A percentile compares a stretch with the other conserved stretches of the same genome.
These are phyloP conservation scores for Tyrannus savana DNA, from an alignment of 2,113 vertebrate species.

Conservation along the genomic window DNA sequence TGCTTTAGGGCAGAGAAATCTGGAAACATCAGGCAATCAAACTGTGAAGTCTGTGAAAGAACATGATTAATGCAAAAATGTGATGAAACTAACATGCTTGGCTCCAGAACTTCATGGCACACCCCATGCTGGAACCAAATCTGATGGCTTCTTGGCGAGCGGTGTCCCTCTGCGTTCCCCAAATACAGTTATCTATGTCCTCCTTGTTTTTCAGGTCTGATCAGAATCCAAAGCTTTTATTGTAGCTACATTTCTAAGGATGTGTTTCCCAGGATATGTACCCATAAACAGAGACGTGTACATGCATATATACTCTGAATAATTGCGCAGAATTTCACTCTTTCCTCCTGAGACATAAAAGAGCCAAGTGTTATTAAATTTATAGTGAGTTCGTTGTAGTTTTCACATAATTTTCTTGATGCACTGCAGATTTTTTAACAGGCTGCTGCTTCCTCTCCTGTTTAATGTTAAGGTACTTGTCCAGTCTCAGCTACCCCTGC, in stretches of 20 bases:
- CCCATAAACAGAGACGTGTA: neutral
- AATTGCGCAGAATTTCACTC: constrained; percentile 1
- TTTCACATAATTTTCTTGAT: constrained; percentile 58
- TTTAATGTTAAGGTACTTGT: neutral
- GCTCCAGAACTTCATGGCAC: constrained; percentile 41
- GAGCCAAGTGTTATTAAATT: constrained; percentile 57
- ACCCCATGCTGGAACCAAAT: constrained; percentile 36
- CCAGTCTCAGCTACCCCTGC: neutral
- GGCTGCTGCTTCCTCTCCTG: neutral
- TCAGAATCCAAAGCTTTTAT: neutral
- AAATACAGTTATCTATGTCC: neutral
- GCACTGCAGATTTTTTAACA: constrained; percentile 58
- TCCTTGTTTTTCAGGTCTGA: neutral
- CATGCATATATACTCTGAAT: neutral
- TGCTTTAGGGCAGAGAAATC: constrained; percentile 65
- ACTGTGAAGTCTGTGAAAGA: constrained; percentile 72
- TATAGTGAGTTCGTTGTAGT: neutral
- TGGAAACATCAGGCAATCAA: constrained; percentile 71
- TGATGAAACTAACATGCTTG: constrained; percentile 62
- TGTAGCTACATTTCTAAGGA: constrained; percentile 11
- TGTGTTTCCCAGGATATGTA: neutral
- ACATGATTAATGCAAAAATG: constrained; percentile 70
- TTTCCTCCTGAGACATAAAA: constrained; percentile 25
- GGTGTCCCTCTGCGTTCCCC: neutral
- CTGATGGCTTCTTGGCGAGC: constrained; percentile 58